Percentiles rank a stretch among this genome's conserved stretches.
These are phyloP conservation scores for Phenganax marumi DNA, from an alignment of 92 coral and sea anemone genomes.

Conservation along the genomic window DNA sequence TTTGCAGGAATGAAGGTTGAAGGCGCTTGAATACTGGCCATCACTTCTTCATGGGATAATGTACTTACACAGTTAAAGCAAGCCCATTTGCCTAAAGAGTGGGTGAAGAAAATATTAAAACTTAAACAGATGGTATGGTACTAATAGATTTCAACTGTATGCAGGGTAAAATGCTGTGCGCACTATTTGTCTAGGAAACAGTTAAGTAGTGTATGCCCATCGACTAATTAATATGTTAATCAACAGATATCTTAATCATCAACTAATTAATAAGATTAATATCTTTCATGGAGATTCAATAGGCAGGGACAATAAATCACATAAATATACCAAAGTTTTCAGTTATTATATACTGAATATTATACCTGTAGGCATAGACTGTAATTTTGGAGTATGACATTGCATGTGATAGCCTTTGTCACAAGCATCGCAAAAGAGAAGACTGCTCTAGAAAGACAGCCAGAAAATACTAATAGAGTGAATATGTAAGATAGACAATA, in stretches of 20 bases:
- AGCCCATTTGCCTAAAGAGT: slow-evolving; percentile 83
- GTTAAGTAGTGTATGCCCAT: background rate
- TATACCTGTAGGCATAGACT: slow-evolving; percentile 89
- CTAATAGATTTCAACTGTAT: too few relatives aligned
- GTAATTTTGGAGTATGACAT: slow-evolving; percentile 91
- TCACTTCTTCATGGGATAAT: slow-evolving; percentile 34
- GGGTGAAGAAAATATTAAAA: background rate
- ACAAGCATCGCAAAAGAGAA: slow-evolving; percentile 97
- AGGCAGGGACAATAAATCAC: background rate
- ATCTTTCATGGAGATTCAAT: too few relatives aligned
- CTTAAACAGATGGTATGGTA: too few relatives aligned
- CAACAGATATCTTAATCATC: too few relatives aligned
- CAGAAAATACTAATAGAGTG: background rate
- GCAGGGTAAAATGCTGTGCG: too few relatives aligned
- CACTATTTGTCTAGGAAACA: background rate
- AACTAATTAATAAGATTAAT: too few relatives aligned
- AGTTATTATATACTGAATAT: background rate
- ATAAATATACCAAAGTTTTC: background rate
- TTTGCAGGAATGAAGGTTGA: slow-evolving; percentile 38
- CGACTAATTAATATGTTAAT: too few relatives aligned
- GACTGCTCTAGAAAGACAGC: slow-evolving; percentile 67
- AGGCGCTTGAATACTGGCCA: slow-evolving; percentile 41
- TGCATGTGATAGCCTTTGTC: slow-evolving; percentile 99
- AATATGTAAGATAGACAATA: too few relatives aligned
- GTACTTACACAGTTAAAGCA: slow-evolving; percentile 76